These are phyloP conservation scores for Adelosebastes latens DNA, from an alignment of 2,797 vertebrate species.

Conservation along the genomic window DNA sequence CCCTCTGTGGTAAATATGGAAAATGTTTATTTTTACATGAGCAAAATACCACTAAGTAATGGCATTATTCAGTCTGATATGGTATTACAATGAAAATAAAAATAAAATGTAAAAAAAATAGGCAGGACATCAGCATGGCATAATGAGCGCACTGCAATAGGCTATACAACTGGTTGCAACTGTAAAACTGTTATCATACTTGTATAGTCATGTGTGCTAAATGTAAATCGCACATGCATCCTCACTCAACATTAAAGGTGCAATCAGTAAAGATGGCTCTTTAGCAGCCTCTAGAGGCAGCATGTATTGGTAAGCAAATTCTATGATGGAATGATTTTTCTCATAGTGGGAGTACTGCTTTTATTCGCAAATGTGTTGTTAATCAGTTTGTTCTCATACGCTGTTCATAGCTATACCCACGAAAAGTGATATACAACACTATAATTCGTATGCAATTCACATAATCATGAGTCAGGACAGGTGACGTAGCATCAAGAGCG, in stretches of 20 bases:
- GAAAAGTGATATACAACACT: no score
- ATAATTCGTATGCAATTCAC: no score
- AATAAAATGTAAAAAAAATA: conserved; percentile 20
- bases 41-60: conserved; percentile 66
- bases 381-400: not conserved
- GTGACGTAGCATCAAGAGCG: no score
- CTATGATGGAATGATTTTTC: not conserved
- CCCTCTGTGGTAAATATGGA: conserved; percentile 56
- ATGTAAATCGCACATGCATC: conserved; percentile 18
- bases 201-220: conserved; percentile 1
- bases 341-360: not conserved
- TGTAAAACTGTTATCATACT: conserved; percentile 18
- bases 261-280: conserved; percentile 25
- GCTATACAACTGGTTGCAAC: conserved; percentile 1
- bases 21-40: conserved; percentile 73
- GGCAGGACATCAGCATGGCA: conserved; percentile 29
- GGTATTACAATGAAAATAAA: conserved; percentile 65
- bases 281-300: not conserved
- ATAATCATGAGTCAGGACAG: no score
- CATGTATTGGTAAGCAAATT: not conserved
- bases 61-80: conserved; percentile 49
- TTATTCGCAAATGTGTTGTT: not conserved
- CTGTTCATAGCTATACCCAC: no score
- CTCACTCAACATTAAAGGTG: conserved; percentile 43
- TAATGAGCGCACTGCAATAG: conserved; percentile 14